phyloP scores from a whole-genome alignment of 2,888 invertebrate species.

The Meganola albula region DNA sequence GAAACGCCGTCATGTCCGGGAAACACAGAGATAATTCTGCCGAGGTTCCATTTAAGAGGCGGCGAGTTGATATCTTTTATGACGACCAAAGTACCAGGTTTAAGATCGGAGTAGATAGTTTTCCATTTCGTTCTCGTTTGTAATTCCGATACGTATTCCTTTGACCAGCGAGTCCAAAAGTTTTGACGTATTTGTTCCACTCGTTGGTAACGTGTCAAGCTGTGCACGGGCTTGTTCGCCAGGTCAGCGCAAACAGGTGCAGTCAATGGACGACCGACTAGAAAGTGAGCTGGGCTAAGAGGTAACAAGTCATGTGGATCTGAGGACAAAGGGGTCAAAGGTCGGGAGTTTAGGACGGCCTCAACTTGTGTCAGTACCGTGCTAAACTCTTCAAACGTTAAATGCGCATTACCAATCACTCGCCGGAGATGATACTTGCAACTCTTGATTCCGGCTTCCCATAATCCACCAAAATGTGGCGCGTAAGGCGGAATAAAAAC shows the following conservation, averaged over 20 bases:
- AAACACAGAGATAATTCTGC: neutral
- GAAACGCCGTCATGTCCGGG: constrained; percentile 3
- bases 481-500: constrained; percentile 6
- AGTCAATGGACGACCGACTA: too few species aligned
- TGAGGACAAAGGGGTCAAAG: constrained; percentile 7
- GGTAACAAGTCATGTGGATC: constrained; percentile 1
- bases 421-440: constrained; percentile 5
- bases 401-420: too few species aligned
- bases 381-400: constrained; percentile 5
- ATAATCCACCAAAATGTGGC: too few species aligned
- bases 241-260: constrained; percentile 1
- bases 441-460: too few species aligned
- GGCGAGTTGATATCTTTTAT: constrained; percentile 3
- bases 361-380: constrained; percentile 10
- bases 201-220: constrained; percentile 1
- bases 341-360: too few species aligned
- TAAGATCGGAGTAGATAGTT: neutral
- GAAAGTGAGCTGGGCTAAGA: constrained; percentile 2
- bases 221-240: too few species aligned
- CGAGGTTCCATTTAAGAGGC: constrained; percentile 1
- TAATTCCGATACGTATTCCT: constrained; percentile 3
- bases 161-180: constrained; percentile 4
- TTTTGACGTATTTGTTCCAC: constrained; percentile 5
- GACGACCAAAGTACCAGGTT: neutral
- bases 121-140: neutral